Percentiles rank a stretch among this genome's conserved stretches.
Conservation (phyloP, 2,888 invertebrate species). For the Piscicola geometra region DNA sequence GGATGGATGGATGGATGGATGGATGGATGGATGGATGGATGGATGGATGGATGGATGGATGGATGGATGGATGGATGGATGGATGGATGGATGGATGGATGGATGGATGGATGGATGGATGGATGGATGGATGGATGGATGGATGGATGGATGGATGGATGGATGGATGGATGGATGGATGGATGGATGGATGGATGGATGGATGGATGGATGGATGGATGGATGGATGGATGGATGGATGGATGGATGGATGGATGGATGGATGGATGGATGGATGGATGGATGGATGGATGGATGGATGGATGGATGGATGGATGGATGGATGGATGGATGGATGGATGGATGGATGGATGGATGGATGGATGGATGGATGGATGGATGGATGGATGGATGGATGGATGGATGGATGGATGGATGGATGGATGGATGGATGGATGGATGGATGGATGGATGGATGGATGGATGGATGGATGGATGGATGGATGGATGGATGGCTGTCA, state of each 20-base stretch:
- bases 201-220: constrained; percentile 8
- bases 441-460: neutral
- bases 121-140: neutral
- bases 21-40: constrained; percentile 5
- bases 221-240: constrained; percentile 14
- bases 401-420: constrained; percentile 1
- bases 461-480: neutral
- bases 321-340: neutral
- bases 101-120: neutral
- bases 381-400: neutral
- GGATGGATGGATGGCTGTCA: neutral
- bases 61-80: neutral
- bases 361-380: neutral
- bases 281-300: neutral
- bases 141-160: neutral
- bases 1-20: constrained; percentile 8
- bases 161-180: neutral
- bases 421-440: neutral
- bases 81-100: neutral
- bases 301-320: neutral
- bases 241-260: constrained; percentile 8
- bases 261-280: neutral
- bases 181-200: neutral
- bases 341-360: constrained; percentile 1
- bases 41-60: constrained; percentile 1